These are phyloP conservation scores for Limonius californicus DNA, from an alignment of 1,140 invertebrate genomes.

Conservation along the genomic window DNA sequence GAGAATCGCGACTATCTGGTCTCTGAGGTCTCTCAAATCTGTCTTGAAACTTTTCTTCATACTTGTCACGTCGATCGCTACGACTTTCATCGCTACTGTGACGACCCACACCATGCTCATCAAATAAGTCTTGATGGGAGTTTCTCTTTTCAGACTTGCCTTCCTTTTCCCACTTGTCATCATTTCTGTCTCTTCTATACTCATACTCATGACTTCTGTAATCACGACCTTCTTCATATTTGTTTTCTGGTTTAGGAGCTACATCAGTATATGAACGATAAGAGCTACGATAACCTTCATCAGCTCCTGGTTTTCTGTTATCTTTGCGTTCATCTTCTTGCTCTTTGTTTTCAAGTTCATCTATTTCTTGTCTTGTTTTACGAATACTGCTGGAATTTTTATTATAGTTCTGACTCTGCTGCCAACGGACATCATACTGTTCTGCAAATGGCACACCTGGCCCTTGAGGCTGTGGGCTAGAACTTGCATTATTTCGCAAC, in stretches of 20 bases:
- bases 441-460: constrained; percentile 21
- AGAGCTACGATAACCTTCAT: constrained; percentile 31
- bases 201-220: constrained; percentile 18
- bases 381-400: constrained; percentile 11
- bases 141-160: constrained; percentile 20
- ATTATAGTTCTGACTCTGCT: constrained; percentile 23
- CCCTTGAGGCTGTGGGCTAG: constrained; percentile 25
- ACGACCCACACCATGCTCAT: constrained; percentile 18
- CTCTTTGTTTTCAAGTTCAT: constrained; percentile 30
- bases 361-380: constrained; percentile 19
- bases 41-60: constrained; percentile 42
- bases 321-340: constrained; percentile 32
- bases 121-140: constrained; percentile 2
- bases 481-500: constrained; percentile 35
- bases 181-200: constrained; percentile 30
- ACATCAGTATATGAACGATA: constrained; percentile 18
- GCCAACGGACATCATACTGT: neutral
- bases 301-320: constrained; percentile 32
- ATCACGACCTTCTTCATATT: constrained; percentile 13
- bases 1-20: constrained; percentile 57
- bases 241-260: neutral
- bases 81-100: constrained; percentile 26
- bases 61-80: constrained; percentile 28
- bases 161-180: constrained; percentile 26
- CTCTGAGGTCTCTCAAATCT: constrained; percentile 54